Evolutionary conservation across 2,797 vertebrate genomes (phyloP).

Genomic region (Lepus townsendii): DNA sequence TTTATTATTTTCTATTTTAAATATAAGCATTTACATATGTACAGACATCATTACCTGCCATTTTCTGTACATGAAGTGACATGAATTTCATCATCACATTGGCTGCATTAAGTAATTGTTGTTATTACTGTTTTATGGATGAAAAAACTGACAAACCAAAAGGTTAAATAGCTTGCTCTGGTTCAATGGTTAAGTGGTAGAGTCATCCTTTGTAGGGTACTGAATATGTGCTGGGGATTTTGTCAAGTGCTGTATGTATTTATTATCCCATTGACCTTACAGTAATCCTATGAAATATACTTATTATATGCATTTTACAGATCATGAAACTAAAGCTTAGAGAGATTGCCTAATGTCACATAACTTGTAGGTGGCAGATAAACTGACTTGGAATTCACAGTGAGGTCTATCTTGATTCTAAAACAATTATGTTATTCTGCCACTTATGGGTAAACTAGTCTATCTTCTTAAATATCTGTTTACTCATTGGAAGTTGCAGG

Average conservation of each 20-base stretch:
- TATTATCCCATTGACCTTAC: slow-evolving; percentile 16
- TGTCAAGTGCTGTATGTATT: neutral
- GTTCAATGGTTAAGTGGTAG: neutral
- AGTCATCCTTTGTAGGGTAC: neutral
- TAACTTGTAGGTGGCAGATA: neutral
- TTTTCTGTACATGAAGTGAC: neutral
- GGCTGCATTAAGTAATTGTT: neutral
- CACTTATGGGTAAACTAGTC: neutral
- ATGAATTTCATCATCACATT: neutral
- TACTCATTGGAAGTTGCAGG: neutral
- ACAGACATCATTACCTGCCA: neutral
- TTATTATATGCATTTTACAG: neutral
- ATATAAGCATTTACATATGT: neutral
- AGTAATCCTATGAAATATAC: neutral
- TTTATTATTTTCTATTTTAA: slow-evolving; percentile 14
- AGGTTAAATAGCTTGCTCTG: neutral
- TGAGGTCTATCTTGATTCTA: neutral
- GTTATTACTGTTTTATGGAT: neutral
- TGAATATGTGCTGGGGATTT: neutral
- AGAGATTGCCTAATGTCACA: neutral
- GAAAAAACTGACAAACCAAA: neutral
- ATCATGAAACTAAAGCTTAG: slow-evolving; percentile 21
- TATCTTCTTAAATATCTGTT: neutral
- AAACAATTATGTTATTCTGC: neutral
- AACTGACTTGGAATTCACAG: neutral